phyloP scores from a whole-genome alignment of 2,888 invertebrate species.

The Fabriciana adippe region DNA sequence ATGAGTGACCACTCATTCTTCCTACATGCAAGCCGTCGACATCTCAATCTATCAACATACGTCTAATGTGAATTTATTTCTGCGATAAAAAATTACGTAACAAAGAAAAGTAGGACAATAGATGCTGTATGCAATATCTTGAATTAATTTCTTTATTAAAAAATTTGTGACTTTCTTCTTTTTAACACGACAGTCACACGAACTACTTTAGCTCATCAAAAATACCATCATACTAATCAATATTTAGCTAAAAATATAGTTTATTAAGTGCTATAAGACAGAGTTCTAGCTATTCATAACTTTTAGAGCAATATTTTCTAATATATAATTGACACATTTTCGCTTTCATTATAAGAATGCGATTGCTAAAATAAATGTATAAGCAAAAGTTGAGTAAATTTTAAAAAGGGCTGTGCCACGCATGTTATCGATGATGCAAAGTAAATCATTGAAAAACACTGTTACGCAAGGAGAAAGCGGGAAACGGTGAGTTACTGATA shows the following conservation, averaged over 20 bases:
- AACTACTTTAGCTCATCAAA: neutral
- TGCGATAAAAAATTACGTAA: constrained; percentile 54
- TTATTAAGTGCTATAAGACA: no score
- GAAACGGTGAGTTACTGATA: constrained; percentile 61
- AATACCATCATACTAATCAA: neutral
- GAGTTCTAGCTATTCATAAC: no score
- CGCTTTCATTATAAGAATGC: no score
- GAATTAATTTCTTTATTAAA: constrained; percentile 35
- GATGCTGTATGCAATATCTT: constrained; percentile 45
- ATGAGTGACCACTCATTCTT: constrained; percentile 42
- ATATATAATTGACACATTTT: no score
- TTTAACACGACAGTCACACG: constrained; percentile 13
- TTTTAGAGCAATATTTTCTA: no score
- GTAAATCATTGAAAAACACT: constrained; percentile 56
- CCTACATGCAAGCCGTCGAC: constrained; percentile 44
- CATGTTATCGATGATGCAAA: constrained; percentile 57
- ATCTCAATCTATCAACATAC: constrained; percentile 48
- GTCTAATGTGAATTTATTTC: constrained; percentile 50
- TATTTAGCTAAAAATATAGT: no score
- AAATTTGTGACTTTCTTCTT: constrained; percentile 34
- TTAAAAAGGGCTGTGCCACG: constrained; percentile 11
- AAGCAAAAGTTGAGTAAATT: neutral
- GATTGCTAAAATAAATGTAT: no score
- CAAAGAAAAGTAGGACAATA: constrained; percentile 54
- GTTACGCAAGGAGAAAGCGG: constrained; percentile 70